Percentiles rank a stretch among this genome's conserved stretches.
phyloP scores from a whole-genome alignment of 1,140 invertebrate species.

The Scylla paramamosain region DNA sequence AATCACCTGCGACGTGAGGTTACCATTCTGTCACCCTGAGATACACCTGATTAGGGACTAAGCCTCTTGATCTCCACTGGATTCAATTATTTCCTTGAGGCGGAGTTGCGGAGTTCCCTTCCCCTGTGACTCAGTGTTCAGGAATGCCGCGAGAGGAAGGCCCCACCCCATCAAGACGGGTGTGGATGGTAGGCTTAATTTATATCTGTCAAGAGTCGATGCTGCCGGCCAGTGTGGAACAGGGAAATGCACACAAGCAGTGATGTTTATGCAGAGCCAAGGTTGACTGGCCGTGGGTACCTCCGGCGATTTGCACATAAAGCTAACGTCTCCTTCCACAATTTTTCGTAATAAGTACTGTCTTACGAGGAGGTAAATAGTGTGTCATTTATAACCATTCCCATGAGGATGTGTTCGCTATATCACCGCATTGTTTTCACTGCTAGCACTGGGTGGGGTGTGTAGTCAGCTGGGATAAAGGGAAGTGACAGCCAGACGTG shows the following conservation, averaged over 20 bases:
- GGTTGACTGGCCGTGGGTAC: constrained; percentile 53
- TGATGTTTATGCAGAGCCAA: constrained; percentile 60
- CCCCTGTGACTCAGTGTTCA: constrained; percentile 23
- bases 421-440: background rate
- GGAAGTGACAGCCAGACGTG: background rate
- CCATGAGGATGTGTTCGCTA: background rate
- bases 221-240: constrained; percentile 1
- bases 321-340: constrained; percentile 24
- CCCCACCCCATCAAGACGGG: background rate
- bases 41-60: background rate
- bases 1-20: background rate
- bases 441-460: background rate
- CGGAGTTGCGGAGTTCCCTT: background rate
- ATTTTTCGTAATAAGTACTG: constrained; percentile 39
- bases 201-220: constrained; percentile 49
- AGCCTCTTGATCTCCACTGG: background rate
- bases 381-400: background rate
- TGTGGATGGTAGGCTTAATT: constrained; percentile 53
- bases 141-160: constrained; percentile 26
- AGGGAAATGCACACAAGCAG: constrained; percentile 59
- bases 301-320: background rate
- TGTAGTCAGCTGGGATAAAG: background rate
- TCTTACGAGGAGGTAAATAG: background rate
- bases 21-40: background rate
- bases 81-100: background rate